A percentile compares a stretch with the other conserved stretches of the same genome.
These are phyloP conservation scores for Zingel zingel DNA, from an alignment of 2,113 vertebrate genomes.

Conservation along the genomic window DNA sequence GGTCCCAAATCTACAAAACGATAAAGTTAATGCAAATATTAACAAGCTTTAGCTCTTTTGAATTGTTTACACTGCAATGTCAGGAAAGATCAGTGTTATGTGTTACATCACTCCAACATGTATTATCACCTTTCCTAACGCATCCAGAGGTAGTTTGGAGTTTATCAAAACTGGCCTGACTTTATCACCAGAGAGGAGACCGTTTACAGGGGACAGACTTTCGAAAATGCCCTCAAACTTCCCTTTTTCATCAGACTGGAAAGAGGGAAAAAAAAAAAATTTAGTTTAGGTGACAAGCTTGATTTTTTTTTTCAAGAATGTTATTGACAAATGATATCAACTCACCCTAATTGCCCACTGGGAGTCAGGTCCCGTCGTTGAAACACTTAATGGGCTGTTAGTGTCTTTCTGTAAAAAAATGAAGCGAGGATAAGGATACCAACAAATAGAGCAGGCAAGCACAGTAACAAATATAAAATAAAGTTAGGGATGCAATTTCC, in stretches of 20 bases:
- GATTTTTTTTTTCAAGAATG: neutral
- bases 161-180: constrained; percentile 97
- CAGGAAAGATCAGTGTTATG: neutral
- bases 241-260: constrained; percentile 94
- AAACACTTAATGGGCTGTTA: constrained; percentile 87
- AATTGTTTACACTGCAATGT: neutral
- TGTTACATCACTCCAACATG: neutral
- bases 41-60: constrained; percentile 9
- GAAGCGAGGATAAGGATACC: constrained; percentile 1
- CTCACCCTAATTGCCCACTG: constrained; percentile 95
- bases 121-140: constrained; percentile 91
- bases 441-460: neutral
- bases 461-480: neutral
- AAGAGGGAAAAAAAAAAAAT: neutral
- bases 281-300: neutral
- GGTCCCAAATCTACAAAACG: constrained; percentile 93
- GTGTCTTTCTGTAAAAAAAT: constrained; percentile 88
- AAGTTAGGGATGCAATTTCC: neutral
- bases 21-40: neutral
- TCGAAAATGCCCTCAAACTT: constrained; percentile 98
- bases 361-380: constrained; percentile 79
- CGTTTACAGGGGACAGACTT: constrained; percentile 92
- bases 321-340: neutral
- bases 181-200: constrained; percentile 95
- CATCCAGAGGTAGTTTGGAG: constrained; percentile 96